Evolutionary conservation across 2,797 vertebrate genomes (phyloP).

Genomic region (Podarcis lilfordi): DNA sequence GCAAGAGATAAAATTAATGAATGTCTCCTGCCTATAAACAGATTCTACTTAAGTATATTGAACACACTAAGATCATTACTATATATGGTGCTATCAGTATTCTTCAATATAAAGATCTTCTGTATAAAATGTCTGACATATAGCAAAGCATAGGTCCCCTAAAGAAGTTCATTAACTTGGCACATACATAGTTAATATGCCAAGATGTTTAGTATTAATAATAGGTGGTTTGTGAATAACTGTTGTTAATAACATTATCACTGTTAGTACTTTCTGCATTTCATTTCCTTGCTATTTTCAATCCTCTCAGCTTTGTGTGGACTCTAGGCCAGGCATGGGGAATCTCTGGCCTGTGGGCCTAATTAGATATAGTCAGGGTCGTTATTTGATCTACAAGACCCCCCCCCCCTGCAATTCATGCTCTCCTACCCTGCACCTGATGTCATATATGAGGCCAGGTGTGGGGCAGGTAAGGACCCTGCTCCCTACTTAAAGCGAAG

Average conservation of each 20-base stretch:
- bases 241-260: background rate
- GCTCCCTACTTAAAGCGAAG: no score
- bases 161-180: background rate
- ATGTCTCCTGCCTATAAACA: background rate
- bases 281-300: background rate
- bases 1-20: background rate
- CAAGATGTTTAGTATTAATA: no score
- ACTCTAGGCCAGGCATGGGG: background rate
- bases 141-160: background rate
- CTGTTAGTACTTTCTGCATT: background rate
- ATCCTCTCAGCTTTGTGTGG: background rate
- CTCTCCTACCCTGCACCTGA: no score
- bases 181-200: background rate
- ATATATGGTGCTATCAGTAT: background rate
- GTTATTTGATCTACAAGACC: no score
- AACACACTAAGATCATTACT: background rate
- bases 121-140: background rate
- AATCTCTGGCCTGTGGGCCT: no score
- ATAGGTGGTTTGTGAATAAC: no score
- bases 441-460: no score
- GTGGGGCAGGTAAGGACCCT: no score
- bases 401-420: no score
- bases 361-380: no score
- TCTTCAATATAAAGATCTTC: background rate
- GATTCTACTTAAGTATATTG: background rate